Evolutionary conservation across 2,113 vertebrate genomes (phyloP), one percentile per base, ranked within the genome.

Genomic region (Hippoglossus stenolepis): DNA sequence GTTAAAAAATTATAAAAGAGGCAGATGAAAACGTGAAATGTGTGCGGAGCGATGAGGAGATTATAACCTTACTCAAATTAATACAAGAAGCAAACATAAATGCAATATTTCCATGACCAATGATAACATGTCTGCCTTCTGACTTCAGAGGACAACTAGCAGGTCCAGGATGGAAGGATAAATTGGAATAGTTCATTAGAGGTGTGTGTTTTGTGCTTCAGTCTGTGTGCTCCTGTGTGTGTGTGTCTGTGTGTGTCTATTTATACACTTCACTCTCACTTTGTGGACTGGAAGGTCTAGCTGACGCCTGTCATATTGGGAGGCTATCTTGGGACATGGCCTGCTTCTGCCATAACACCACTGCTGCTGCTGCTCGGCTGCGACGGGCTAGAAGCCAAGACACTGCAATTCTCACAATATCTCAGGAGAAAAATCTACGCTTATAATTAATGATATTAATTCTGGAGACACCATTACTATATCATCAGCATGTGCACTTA

Each of bases 311-410:
- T 86, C 82, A 81, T 69, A 63, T 60, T 61, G 61, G 2, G 57
- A 67, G 35, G 54, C 65, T 79, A 85, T 91, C 77, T 83, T 82
- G 86, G 90, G 88, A 93, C 69, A 43, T 73, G 85, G 84, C 88
- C 90, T 86, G 87, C 64, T 90, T 92, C 74, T 80, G 20, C 75
- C n/a, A 28, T 54, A 40, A 74, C 20, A 40, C 75, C 63, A 40
- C 61, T 81, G 66, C 70, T 66, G 77, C 83, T 65, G 63, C 43
- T 73, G 76, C 40, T 51, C 17, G 2, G 59, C 35, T 11, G 5
- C 20, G 64, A 67, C 38, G 2, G 18, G 20, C 51, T 2, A 9
- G 2, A 10, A n/a, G 51, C 74, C 77, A 75, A 24, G 61, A 12
- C 13, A 24, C n/a, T 15, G 28, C 7, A 38, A 38, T 18, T 35